phyloP scores from a whole-genome alignment of 2,888 invertebrate genomes.

The Coleophora flavipennella region DNA sequence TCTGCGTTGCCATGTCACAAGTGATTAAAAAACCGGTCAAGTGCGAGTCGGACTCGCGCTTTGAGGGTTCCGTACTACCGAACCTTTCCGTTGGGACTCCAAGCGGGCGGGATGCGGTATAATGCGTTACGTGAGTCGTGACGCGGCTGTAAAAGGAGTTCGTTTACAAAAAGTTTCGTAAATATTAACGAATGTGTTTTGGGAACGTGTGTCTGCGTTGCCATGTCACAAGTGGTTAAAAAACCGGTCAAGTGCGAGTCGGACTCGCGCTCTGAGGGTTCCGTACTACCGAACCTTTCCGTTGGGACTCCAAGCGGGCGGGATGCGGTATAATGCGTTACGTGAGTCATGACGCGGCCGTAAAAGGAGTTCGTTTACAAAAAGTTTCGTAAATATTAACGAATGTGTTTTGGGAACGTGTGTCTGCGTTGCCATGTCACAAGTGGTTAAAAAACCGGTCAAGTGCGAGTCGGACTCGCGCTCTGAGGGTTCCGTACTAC shows the following conservation, averaged over 20 bases:
- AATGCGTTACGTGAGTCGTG: conserved; percentile 16
- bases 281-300: conserved; percentile 55
- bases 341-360: conserved; percentile 9
- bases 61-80: no score
- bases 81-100: conserved; percentile 43
- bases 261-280: no score
- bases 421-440: no score
- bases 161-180: conserved; percentile 15
- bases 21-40: no score
- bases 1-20: no score
- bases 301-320: conserved; percentile 22
- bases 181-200: conserved; percentile 9
- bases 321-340: conserved; percentile 24
- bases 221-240: no score
- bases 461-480: no score
- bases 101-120: conserved; percentile 21
- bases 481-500: no score
- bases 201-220: no score
- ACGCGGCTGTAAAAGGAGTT: conserved; percentile 11
- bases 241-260: no score
- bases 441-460: no score
- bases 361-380: conserved; percentile 17
- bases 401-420: conserved; percentile 6
- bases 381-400: conserved; percentile 11
- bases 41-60: no score